Conservation (phyloP, 2,113 vertebrate genomes). For the Myiozetetes cayanensis region DNA sequence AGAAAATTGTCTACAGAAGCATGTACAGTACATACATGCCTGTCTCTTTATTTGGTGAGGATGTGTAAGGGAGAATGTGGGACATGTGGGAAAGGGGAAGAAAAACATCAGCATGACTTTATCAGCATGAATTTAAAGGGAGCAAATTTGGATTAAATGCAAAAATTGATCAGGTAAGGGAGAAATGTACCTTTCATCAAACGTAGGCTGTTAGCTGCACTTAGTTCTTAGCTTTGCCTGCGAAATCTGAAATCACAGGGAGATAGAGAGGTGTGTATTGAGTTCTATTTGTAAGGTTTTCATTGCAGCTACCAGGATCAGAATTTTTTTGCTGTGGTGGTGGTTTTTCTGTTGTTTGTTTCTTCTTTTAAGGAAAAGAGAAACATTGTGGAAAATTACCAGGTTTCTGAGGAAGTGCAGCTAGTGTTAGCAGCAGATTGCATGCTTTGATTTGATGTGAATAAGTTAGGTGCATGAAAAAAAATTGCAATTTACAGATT, state of each 20-base stretch:
- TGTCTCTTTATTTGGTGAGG: background rate
- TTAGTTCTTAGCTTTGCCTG: background rate
- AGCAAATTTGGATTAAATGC: background rate
- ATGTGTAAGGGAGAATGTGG: background rate
- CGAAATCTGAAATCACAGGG: background rate
- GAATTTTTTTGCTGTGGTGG: background rate
- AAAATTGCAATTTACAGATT: slow-evolving; percentile 7
- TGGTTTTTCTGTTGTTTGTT: background rate
- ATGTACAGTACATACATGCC: too few species aligned
- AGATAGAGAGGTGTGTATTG: background rate
- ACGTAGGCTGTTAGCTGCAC: background rate
- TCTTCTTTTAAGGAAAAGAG: background rate
- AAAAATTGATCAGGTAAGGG: background rate
- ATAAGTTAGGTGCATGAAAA: background rate
- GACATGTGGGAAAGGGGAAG: background rate
- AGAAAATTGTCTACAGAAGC: background rate
- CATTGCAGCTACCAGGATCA: background rate
- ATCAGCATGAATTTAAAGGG: background rate
- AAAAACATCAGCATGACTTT: background rate
- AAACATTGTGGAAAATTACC: slow-evolving; percentile 19
- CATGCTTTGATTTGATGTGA: slow-evolving; percentile 39
- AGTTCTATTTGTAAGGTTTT: background rate
- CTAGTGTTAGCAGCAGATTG: slow-evolving; percentile 38
- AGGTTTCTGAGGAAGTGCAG: background rate
- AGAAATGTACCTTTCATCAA: background rate